Evolutionary conservation across 2,888 invertebrate genomes (phyloP).

Genomic region (Mantis religiosa): DNA sequence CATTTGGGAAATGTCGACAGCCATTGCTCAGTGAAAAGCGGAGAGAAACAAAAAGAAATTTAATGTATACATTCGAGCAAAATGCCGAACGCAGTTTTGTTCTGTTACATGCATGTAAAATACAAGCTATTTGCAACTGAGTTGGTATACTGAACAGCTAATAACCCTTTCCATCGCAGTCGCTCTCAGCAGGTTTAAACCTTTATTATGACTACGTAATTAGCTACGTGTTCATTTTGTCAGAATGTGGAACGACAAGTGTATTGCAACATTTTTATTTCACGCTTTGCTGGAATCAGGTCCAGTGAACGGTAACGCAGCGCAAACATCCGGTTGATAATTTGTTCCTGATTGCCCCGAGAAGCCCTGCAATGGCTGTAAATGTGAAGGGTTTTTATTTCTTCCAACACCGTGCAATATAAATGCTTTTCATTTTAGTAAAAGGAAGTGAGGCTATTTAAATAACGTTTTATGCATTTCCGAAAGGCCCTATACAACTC

Average conservation of each 20-base stretch:
- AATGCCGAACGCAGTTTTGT: not conserved
- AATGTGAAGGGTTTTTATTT: not conserved
- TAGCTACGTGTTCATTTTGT: conserved; percentile 3
- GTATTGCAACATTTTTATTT: not conserved
- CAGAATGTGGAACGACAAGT: not conserved
- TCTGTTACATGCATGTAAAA: not conserved
- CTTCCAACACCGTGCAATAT: not conserved
- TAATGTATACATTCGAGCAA: not conserved
- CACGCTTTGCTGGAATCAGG: not conserved
- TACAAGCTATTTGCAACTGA: not conserved
- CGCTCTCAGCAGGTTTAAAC: not conserved
- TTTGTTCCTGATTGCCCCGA: not conserved
- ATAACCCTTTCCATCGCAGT: not conserved
- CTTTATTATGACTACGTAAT: conserved; percentile 6
- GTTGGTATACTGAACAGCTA: not conserved
- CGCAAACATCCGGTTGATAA: not conserved
- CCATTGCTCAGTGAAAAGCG: not conserved
- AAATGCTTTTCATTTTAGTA: not conserved
- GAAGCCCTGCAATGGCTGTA: not conserved
- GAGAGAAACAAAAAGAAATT: not conserved
- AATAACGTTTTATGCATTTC: too few species aligned
- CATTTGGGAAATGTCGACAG: not conserved
- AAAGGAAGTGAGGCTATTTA: not conserved
- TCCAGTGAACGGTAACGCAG: not conserved
- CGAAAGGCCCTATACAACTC: too few species aligned